A percentile compares a stretch with the other conserved stretches of the same genome.
Evolutionary conservation across 1,140 invertebrate genomes (phyloP).

Genomic region (Hypsibius dujardini): DNA sequence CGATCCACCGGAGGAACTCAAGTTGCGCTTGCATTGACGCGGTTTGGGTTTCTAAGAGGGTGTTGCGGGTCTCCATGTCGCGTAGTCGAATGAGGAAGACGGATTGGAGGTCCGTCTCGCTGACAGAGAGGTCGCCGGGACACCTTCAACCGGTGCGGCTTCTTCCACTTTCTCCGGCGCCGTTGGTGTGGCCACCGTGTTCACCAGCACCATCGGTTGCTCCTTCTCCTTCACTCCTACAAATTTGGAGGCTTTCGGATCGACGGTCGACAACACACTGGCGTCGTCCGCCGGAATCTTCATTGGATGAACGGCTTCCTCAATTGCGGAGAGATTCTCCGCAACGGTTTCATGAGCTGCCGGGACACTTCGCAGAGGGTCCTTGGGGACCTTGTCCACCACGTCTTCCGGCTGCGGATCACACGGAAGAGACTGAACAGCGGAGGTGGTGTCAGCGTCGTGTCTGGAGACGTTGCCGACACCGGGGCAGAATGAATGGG

Average conservation of each 20-base stretch:
- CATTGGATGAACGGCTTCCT: background rate
- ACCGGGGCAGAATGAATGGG: background rate
- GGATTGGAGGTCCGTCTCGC: background rate
- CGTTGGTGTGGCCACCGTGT: background rate
- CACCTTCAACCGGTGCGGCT: background rate
- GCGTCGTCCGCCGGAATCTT: background rate
- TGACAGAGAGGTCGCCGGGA: background rate
- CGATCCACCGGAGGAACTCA: too few relatives aligned
- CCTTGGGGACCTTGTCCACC: background rate
- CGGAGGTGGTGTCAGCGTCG: background rate
- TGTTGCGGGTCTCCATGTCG: background rate
- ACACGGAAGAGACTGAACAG: background rate
- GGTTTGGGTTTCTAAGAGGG: too few relatives aligned
- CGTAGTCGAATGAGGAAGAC: background rate
- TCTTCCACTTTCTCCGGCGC: background rate
- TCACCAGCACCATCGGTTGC: background rate
- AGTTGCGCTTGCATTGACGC: too few relatives aligned
- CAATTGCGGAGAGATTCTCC: background rate
- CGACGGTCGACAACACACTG: background rate
- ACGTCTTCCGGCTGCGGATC: background rate
- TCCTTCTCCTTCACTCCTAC: background rate
- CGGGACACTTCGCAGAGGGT: background rate
- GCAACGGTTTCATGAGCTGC: background rate
- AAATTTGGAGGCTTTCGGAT: background rate
- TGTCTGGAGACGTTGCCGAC: background rate